These are phyloP conservation scores for Acomys russatus DNA, from an alignment of 2,797 vertebrate genomes.

Conservation along the genomic window DNA sequence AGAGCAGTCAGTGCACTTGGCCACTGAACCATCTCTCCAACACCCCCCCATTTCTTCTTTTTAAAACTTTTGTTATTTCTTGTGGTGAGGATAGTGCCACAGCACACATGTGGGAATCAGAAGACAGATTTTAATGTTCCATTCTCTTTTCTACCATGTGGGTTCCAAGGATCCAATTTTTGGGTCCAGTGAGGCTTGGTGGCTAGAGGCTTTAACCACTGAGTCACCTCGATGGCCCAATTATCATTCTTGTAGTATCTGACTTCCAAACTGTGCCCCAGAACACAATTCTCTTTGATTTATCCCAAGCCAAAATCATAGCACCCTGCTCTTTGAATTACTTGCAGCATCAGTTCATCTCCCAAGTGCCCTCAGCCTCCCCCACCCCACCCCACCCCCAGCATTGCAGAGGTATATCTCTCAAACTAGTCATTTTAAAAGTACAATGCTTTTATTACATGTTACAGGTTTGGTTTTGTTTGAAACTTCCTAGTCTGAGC, in stretches of 20 bases:
- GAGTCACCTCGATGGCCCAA: neutral
- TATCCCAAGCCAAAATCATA: neutral
- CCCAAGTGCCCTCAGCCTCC: neutral
- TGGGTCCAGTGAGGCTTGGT: neutral
- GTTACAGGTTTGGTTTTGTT: neutral
- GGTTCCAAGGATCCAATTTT: neutral
- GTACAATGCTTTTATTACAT: neutral
- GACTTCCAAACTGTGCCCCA: neutral
- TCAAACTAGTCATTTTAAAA: neutral
- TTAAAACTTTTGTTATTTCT: neutral
- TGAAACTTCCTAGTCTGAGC: neutral
- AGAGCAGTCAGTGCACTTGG: neutral
- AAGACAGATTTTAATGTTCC: neutral
- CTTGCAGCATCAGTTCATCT: neutral
- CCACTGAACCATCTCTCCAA: neutral
- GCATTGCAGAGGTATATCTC: neutral
- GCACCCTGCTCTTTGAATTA: neutral
- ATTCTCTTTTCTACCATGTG: neutral
- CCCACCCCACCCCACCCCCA: neutral
- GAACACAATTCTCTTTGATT: neutral
- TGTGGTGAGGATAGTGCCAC: neutral
- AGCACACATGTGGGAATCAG: neutral
- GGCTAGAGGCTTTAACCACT: neutral
- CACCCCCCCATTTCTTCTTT: neutral
- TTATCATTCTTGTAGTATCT: neutral